Base-by-base conservation (phyloP, 30 jellyfish, hydroid and myxozoan species). In the Hydractinia symbiolongicarpus region DNA sequence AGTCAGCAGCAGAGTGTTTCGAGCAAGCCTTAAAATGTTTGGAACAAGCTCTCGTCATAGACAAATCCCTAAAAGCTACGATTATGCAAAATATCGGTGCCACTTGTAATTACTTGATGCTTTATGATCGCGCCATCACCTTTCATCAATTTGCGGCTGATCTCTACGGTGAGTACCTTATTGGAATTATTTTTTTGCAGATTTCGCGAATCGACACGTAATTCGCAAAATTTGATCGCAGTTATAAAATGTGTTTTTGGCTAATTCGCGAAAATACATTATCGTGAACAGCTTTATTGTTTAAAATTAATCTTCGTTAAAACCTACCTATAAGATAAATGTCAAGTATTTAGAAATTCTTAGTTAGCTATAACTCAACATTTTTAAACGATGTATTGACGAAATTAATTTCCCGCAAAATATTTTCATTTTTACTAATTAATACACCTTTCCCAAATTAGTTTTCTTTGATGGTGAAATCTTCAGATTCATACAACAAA, bases 1-100 rank as follows among this genome's bases (percentile, higher is more conserved):
- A 86, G 49, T 91, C 98, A 5, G 98, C 96, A 49, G 66, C 88
- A 21, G 98, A 91, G 57, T 91, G 98, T 67, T 91, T 91, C 80
- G 96, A 87, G 80, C 96, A 87, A 44, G 86, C 98, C 5, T 78
- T 73, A 54, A 87, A 86, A 44, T 80, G 91, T 20, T 20, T 91
- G 73, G 88, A 86, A 66, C 53, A 62, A 15, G 75, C 17, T 5
- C 16, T 53, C 9, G 66, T 44, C 17, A 69, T 80, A 61, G 95
- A 86, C 66, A 83, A 76, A 62, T 81, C 57, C 72, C 61, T 86
- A 21, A 84, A 86, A 78, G 98, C 88, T 7, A 87, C 86, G 14
- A 79, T 91, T 7, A 55, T 78, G 8, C 95, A 88, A 71, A 91
- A 91, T 79, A 73, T 86, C 67, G 98, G 98, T 49, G 98, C 95